Evolutionary conservation across 2,113 vertebrate species (phyloP), one percentile per base, ranked within the genome.

Genomic region (Psittacula cyanocephala): DNA sequence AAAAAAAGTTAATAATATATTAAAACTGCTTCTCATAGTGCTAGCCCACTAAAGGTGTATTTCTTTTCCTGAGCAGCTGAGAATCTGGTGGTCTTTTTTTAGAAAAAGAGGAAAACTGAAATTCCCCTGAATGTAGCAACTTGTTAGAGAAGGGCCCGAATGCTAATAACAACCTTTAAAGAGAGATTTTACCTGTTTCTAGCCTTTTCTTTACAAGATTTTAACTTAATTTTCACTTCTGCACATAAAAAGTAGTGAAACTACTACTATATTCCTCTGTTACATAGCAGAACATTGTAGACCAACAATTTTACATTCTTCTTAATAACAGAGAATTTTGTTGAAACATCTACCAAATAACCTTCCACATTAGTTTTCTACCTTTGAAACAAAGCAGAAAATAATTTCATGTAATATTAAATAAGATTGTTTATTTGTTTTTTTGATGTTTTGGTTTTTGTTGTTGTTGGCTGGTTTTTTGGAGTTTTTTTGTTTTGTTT

Each of bases 31-130:
- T 31, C 28, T 90, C 57, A 28, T 8, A 39, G 8, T 65, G 20
- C 20, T 88, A 86, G 28, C 5, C 62, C 14, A 82, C 33, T 84
- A 37, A 43, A 74, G 17, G 65, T 39, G 5, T 50, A 16, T 41
- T 72, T 71, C 5, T 85, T 96, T 91, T 89, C n/a, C 57, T 95
- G 71, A 83, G 29, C 16, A 83, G 23, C n/a, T 86, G 52, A 92
- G 47, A 93, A 90, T 3, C 15, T 86, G 22, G 47, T 52, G 31
- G 55, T 81, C 9, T 43, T 29, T 53, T 28, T 17, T 47, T 35
- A 7, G 7, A 23, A 29, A 35, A 39, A 28, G 25, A 33, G 25
- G 13, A 17, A 13, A 75, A n/a, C 9, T 68, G 63, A 63, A 53
- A 71, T 28, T 5, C 15, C 19, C n/a, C n/a, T 39, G 82, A 90